These are phyloP conservation scores for Zootermopsis nevadensis DNA, from an alignment of 2,888 invertebrate genomes.

Conservation along the genomic window DNA sequence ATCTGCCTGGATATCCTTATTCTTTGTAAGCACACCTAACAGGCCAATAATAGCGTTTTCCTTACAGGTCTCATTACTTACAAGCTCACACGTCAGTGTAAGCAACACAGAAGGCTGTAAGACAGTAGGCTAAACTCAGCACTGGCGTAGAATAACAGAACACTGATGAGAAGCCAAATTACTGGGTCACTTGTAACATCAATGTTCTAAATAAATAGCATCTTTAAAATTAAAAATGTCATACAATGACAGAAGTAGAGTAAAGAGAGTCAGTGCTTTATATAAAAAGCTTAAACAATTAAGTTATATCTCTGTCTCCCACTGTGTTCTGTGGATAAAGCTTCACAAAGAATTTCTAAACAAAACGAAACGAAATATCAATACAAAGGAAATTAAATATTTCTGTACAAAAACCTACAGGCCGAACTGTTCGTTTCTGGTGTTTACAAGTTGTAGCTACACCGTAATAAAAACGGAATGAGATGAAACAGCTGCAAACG, in stretches of 20 bases:
- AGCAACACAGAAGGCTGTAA: too few species aligned
- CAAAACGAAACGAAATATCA: background rate
- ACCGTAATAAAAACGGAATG: background rate
- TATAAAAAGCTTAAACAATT: background rate
- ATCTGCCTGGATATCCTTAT: too few species aligned
- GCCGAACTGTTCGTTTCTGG: background rate
- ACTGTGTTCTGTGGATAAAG: background rate
- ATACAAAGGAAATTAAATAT: background rate
- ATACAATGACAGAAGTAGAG: background rate
- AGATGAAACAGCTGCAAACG: background rate
- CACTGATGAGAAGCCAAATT: too few species aligned
- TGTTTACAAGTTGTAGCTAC: background rate
- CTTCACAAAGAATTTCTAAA: slow-evolving; percentile 7
- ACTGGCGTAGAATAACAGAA: too few species aligned
- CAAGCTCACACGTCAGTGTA: too few species aligned
- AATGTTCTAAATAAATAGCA: background rate
- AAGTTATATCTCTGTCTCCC: background rate
- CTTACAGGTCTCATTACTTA: too few species aligned
- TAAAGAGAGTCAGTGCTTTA: background rate
- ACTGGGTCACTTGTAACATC: too few species aligned
- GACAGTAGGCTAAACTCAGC: too few species aligned
- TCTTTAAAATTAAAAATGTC: background rate
- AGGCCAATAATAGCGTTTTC: too few species aligned
- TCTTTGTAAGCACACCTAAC: too few species aligned
- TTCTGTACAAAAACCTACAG: background rate